A percentile compares a stretch with the other conserved stretches of the same genome.
phyloP scores from a whole-genome alignment of 2,888 invertebrate species.

The Crepidodera aurea region DNA sequence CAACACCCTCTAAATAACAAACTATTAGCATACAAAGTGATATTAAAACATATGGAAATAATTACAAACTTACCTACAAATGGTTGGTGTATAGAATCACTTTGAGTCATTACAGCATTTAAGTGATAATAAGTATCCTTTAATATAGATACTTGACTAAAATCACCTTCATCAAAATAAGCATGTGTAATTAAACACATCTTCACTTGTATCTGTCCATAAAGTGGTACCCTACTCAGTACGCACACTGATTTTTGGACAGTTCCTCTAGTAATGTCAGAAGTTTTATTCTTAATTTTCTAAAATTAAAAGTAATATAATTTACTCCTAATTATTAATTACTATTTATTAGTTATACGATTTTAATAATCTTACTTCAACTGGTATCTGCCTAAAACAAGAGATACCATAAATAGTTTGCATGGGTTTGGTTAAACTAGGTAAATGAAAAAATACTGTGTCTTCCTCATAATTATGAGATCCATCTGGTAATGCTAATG shows the following conservation, averaged over 20 bases:
- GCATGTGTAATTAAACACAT: slow-evolving; percentile 95
- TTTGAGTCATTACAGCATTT: slow-evolving; percentile 79
- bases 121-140: slow-evolving; percentile 93
- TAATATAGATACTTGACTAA: slow-evolving; percentile 84
- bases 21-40: too few species aligned
- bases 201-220: slow-evolving; percentile 94
- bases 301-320: slow-evolving; percentile 61
- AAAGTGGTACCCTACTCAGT: slow-evolving; percentile 87
- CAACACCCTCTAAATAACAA: too few species aligned
- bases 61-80: slow-evolving; percentile 68
- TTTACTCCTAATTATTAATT: too few species aligned
- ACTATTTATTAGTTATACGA: too few species aligned
- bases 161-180: slow-evolving; percentile 95
- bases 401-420: slow-evolving; percentile 95
- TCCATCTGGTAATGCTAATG: slow-evolving; percentile 95
- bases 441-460: slow-evolving; percentile 95
- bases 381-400: slow-evolving; percentile 96
- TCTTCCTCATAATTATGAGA: slow-evolving; percentile 96
- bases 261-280: slow-evolving; percentile 95
- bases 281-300: slow-evolving; percentile 90
- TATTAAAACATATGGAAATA: too few species aligned
- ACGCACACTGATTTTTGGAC: slow-evolving; percentile 99
- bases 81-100: slow-evolving; percentile 69
- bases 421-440: slow-evolving; percentile 83
- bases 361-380: slow-evolving; percentile 75